Conservation (phyloP, 2,797 vertebrate species). For the Scomberomorus guttatus region DNA sequence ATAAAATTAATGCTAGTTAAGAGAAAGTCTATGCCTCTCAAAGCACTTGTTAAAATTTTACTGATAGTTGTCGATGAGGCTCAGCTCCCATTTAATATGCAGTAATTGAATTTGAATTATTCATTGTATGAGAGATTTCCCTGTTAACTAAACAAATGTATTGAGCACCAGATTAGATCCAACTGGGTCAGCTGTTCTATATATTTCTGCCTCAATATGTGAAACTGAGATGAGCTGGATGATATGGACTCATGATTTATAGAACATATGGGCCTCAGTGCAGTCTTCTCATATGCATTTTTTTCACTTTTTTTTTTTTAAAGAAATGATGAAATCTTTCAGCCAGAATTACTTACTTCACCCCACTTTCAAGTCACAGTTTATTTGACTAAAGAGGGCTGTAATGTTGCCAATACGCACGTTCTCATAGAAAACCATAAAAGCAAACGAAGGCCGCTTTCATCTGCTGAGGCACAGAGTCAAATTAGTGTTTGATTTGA, state of each 20-base stretch:
- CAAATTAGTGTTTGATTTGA: slow-evolving; percentile 78
- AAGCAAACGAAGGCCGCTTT: slow-evolving; percentile 67
- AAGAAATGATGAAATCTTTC: slow-evolving; percentile 39
- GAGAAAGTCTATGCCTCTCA: slow-evolving; percentile 31
- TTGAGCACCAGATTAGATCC: slow-evolving; percentile 38
- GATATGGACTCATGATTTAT: slow-evolving; percentile 41
- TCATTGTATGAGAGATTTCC: slow-evolving; percentile 48
- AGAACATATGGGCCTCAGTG: slow-evolving; percentile 15
- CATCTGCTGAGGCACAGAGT: slow-evolving; percentile 68
- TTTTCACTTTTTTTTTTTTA: neutral
- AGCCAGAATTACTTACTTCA: slow-evolving; percentile 33
- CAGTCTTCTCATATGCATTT: slow-evolving; percentile 19
- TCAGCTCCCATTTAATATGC: slow-evolving; percentile 61
- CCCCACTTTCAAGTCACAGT: slow-evolving; percentile 57
- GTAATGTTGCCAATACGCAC: slow-evolving; percentile 43
- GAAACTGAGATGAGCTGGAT: slow-evolving; percentile 35
- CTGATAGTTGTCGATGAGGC: slow-evolving; percentile 48
- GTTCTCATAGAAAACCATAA: slow-evolving; percentile 42
- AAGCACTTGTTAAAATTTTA: slow-evolving; percentile 56
- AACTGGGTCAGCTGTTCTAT: slow-evolving; percentile 40
- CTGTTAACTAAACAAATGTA: slow-evolving; percentile 54
- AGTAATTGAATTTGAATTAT: slow-evolving; percentile 72
- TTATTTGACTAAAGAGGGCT: slow-evolving; percentile 57
- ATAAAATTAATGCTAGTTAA: slow-evolving; percentile 23
- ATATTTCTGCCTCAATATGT: slow-evolving; percentile 37